Evolutionary conservation across 2,888 invertebrate species (phyloP).

Genomic region (Carabus problematicus): DNA sequence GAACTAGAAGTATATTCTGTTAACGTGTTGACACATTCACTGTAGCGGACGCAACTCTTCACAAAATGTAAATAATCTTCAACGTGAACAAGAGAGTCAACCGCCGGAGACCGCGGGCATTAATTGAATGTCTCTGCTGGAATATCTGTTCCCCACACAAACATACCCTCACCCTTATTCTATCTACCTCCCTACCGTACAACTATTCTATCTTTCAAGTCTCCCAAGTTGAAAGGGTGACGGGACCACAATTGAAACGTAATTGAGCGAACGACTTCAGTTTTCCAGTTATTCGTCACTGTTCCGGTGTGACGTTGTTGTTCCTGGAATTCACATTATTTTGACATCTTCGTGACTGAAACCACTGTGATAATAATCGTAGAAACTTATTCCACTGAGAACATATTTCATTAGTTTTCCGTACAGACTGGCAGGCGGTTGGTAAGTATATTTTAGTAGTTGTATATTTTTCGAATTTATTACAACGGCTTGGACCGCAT

Average conservation of each 20-base stretch:
- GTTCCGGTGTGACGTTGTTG: slow-evolving; percentile 10
- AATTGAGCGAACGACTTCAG: slow-evolving; percentile 39
- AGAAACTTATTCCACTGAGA: background rate
- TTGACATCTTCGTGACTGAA: slow-evolving; percentile 11
- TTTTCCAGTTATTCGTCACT: slow-evolving; percentile 27
- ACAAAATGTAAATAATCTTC: slow-evolving; percentile 21
- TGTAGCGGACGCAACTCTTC: slow-evolving; percentile 7
- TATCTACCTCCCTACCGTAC: background rate
- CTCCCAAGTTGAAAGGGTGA: slow-evolving; percentile 23
- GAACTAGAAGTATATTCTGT: slow-evolving; percentile 12
- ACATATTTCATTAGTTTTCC: background rate
- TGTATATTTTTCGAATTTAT: too few species aligned
- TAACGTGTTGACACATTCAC: slow-evolving; percentile 24
- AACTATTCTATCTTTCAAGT: slow-evolving; percentile 3
- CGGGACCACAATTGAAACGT: slow-evolving; percentile 39
- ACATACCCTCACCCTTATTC: background rate
- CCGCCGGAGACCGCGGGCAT: slow-evolving; percentile 14
- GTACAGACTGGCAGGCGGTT: background rate
- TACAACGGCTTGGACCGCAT: too few species aligned
- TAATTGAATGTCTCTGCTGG: slow-evolving; percentile 25
- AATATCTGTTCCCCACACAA: background rate
- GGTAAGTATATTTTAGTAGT: too few species aligned
- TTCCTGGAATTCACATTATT: slow-evolving; percentile 20
- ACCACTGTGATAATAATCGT: background rate
- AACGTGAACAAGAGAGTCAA: slow-evolving; percentile 15